phyloP scores from a whole-genome alignment of 2,888 invertebrate genomes.

The Pseudococcus longispinus region DNA sequence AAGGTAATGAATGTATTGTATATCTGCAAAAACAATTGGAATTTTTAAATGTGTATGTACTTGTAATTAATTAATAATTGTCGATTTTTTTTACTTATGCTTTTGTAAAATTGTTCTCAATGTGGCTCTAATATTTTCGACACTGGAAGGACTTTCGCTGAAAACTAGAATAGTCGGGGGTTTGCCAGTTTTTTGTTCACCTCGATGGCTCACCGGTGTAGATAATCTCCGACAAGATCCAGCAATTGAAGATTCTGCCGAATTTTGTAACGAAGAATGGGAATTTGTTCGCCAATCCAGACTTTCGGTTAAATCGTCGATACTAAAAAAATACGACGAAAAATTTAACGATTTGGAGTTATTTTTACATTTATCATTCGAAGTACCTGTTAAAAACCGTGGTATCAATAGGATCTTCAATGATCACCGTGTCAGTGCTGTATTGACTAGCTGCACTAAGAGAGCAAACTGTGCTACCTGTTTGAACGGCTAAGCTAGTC shows the following conservation, averaged over 20 bases:
- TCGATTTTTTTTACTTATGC: constrained; percentile 69
- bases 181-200: constrained; percentile 65
- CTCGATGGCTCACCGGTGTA: constrained; percentile 56
- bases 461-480: constrained; percentile 21
- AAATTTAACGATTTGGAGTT: not conserved
- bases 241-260: constrained; percentile 46
- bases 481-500: constrained; percentile 37
- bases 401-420: constrained; percentile 29
- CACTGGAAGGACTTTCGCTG: constrained; percentile 77
- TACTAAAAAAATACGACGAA: not conserved
- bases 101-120: constrained; percentile 74
- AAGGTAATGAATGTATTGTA: constrained; percentile 64
- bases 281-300: constrained; percentile 53
- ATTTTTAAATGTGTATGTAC: not conserved
- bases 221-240: constrained; percentile 49
- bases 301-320: constrained; percentile 29
- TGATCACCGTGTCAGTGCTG: constrained; percentile 40
- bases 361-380: not conserved
- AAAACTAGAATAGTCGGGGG: constrained; percentile 83
- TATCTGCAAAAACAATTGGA: constrained; percentile 62
- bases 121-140: constrained; percentile 76
- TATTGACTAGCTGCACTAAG: constrained; percentile 47
- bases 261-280: constrained; percentile 55
- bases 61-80: too few relatives aligned
- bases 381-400: constrained; percentile 35